phyloP scores from a whole-genome alignment of 2,888 invertebrate species.

The Melanotus villosus region DNA sequence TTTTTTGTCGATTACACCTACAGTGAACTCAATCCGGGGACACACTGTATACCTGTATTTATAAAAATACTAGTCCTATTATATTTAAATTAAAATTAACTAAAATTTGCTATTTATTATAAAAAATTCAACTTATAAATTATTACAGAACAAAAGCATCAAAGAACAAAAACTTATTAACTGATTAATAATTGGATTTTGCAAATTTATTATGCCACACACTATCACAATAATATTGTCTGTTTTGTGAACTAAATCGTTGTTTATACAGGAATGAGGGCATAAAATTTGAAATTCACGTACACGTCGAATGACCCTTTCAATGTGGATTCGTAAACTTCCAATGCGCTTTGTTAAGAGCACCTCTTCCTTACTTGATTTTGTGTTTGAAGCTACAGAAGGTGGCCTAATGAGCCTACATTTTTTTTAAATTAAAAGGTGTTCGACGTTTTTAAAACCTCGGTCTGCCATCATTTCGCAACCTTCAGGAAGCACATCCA shows the following conservation, averaged over 20 bases:
- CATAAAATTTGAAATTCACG: slow-evolving; percentile 47
- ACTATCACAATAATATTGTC: slow-evolving; percentile 38
- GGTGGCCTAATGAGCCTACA: slow-evolving; percentile 49
- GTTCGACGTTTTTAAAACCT: slow-evolving; percentile 51
- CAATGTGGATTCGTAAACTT: too few species aligned
- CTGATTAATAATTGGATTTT: slow-evolving; percentile 8
- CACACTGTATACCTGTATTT: too few species aligned
- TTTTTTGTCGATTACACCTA: too few species aligned
- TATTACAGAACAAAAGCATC: too few species aligned
- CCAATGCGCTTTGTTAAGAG: slow-evolving; percentile 41
- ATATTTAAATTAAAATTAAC: too few species aligned
- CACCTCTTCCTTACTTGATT: slow-evolving; percentile 44
- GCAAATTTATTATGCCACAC: slow-evolving; percentile 31
- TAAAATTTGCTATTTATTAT: too few species aligned
- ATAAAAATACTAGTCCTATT: too few species aligned
- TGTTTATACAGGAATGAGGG: slow-evolving; percentile 44
- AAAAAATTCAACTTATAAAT: too few species aligned
- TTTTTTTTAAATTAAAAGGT: slow-evolving; percentile 29
- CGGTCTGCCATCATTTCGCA: slow-evolving; percentile 35
- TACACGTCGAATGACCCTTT: slow-evolving; percentile 49
- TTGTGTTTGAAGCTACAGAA: slow-evolving; percentile 38
- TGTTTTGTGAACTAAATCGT: slow-evolving; percentile 36
- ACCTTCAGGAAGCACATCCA: slow-evolving; percentile 15
- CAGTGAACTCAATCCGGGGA: too few species aligned
- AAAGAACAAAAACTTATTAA: neutral